Percentiles rank a stretch among this genome's conserved stretches.
phyloP scores from a whole-genome alignment of 1,140 invertebrate species.

The Cryptotermes secundus region DNA sequence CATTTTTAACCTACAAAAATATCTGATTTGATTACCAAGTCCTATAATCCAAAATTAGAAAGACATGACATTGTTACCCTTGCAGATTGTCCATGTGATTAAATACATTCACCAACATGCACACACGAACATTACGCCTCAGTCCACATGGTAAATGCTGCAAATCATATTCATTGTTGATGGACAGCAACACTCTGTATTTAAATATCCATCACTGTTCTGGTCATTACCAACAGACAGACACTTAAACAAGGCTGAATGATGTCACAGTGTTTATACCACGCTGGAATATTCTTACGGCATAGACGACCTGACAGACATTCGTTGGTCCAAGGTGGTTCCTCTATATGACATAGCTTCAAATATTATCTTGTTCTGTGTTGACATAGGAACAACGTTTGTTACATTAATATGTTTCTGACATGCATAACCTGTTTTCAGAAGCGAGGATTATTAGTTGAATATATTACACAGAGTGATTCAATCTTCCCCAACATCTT shows the following conservation, averaged over 20 bases:
- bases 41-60: not conserved
- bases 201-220: not conserved
- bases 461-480: not conserved
- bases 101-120: not conserved
- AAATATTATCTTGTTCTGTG: not conserved
- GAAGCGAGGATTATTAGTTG: not conserved
- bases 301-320: not conserved
- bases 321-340: not conserved
- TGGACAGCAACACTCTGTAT: not conserved
- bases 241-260: not conserved
- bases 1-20: conserved; percentile 11
- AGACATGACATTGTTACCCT: not conserved
- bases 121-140: not conserved
- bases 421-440: not conserved
- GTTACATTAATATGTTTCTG: not conserved
- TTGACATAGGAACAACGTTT: not conserved
- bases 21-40: not conserved
- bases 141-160: not conserved
- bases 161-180: not conserved
- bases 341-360: not conserved
- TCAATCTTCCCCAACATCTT: not conserved
- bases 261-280: not conserved
- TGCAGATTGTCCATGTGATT: not conserved
- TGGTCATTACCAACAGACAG: not conserved
- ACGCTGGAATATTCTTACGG: not conserved